Conservation (phyloP, 1,140 invertebrate genomes). For the Drosophila dunni region DNA sequence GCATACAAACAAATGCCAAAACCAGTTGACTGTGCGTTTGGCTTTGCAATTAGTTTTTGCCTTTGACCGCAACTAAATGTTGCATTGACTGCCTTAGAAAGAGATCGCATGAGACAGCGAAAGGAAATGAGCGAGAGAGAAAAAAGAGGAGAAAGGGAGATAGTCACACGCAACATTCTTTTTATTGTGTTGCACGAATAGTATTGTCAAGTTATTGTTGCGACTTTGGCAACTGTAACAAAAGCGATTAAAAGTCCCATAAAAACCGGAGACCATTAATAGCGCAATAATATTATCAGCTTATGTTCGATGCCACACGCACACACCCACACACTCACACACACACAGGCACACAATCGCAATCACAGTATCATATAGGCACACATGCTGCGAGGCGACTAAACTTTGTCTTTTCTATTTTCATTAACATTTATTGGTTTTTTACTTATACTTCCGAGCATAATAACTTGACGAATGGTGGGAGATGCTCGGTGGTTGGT, state of each 20-base stretch:
- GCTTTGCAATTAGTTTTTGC: conserved; percentile 81
- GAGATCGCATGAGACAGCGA: neutral
- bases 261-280: conserved; percentile 82
- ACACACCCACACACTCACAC: conserved; percentile 21
- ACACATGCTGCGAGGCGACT: conserved; percentile 25
- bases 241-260: conserved; percentile 83
- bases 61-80: conserved; percentile 66
- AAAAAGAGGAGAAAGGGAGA: neutral
- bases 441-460: conserved; percentile 75
- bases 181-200: conserved; percentile 60
- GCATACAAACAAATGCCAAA: conserved; percentile 10
- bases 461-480: conserved; percentile 54
- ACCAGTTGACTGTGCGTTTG: conserved; percentile 69
- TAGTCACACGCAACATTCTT: conserved; percentile 58
- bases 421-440: conserved; percentile 84
- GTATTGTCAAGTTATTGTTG: conserved; percentile 77
- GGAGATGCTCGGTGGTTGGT: neutral
- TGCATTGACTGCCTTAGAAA: conserved; percentile 61
- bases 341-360: conserved; percentile 30
- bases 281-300: conserved; percentile 83
- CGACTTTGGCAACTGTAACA: conserved; percentile 78
- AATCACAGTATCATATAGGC: conserved; percentile 4
- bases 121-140: neutral
- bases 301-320: conserved; percentile 77
- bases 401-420: conserved; percentile 82